Base-by-base conservation (phyloP, 2,888 invertebrate genomes). In the Tenthredo mesomela region DNA sequence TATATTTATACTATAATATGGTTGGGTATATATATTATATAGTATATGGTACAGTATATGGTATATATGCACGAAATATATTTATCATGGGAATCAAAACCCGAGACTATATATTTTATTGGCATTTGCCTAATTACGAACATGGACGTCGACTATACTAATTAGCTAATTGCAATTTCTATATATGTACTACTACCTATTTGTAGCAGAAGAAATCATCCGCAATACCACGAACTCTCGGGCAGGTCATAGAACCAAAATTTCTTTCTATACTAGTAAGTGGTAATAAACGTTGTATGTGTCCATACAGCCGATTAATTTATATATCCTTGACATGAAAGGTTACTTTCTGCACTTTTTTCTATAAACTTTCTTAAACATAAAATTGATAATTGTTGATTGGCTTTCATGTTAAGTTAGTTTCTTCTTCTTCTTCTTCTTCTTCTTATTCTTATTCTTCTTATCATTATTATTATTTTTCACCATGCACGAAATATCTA, bases 111-210 rank as follows among this genome's bases (percentile, higher is more conserved):
- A 25, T n/a, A 21, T 73, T 73, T 73, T 40, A 73, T 73, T 73
- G 47, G 47, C 1, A 73, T 47, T 73, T 47, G 47, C 43, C 73
- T 73, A 73, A 73, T 73, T 47, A 73, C 73, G 12, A 47, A 47
- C 21, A 73, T 71, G 10, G 4, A 73, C 25, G 40, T 47, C 9
- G 6, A 25, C 73, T 73, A 47, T 47, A 25, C 73, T 73, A 47
- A 73, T 73, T 43, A 47, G 73, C 73, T 73, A 77, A 77, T 54
- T 77, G 75, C 75, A 73, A 47, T 73, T 73, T 73, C 73, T 73
- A 73, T 47, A 40, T 10, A n/a, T n/a, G n/a, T n/a, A n/a, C 18
- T 33, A 33, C n/a, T 33, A 33, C 29, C 29, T 61, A 21, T 25
- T 12, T 61, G 12, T 12, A 61, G 61, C 9, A 70, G 37, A 70